Percentiles rank a stretch among this genome's conserved stretches.
Evolutionary conservation across 92 coral and sea anemone genomes (phyloP).

Genomic region (Porites rus): DNA sequence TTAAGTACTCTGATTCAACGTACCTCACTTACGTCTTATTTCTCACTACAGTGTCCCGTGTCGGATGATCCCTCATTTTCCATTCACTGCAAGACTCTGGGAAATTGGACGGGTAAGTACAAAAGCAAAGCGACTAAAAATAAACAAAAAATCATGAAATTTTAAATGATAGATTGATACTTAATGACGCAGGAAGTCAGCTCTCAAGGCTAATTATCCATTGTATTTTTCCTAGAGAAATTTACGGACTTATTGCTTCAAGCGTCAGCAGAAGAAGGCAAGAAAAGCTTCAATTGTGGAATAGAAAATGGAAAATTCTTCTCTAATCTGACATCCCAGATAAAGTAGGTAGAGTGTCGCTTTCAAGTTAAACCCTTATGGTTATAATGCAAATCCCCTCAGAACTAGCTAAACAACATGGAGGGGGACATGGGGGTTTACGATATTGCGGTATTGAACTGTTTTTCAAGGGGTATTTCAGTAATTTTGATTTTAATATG

Average conservation of each 20-base stretch:
- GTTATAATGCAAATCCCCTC: too few species aligned
- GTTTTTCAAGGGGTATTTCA: too few species aligned
- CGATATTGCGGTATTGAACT: too few species aligned
- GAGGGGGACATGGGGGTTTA: too few species aligned
- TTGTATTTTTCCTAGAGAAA: conserved; percentile 15
- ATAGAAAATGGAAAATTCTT: neutral
- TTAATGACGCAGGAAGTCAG: neutral
- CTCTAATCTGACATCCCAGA: neutral
- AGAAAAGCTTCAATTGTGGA: neutral
- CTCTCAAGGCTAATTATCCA: neutral
- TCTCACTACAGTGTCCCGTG: conserved; percentile 65
- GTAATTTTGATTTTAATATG: too few species aligned
- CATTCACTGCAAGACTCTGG: conserved; percentile 70
- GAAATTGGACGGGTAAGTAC: conserved; percentile 76
- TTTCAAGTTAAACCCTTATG: too few species aligned
- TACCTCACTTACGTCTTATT: neutral
- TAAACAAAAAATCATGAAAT: neutral
- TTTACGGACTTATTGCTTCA: conserved; percentile 31
- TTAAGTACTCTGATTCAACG: too few species aligned
- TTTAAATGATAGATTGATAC: neutral
- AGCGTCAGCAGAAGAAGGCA: neutral
- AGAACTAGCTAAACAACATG: too few species aligned
- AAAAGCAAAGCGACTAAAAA: too few species aligned
- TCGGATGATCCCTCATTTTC: conserved; percentile 60
- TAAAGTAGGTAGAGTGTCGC: conserved; percentile 23